phyloP scores from a whole-genome alignment of 2,888 invertebrate genomes.

The Hermaeophaga mercurialis region DNA sequence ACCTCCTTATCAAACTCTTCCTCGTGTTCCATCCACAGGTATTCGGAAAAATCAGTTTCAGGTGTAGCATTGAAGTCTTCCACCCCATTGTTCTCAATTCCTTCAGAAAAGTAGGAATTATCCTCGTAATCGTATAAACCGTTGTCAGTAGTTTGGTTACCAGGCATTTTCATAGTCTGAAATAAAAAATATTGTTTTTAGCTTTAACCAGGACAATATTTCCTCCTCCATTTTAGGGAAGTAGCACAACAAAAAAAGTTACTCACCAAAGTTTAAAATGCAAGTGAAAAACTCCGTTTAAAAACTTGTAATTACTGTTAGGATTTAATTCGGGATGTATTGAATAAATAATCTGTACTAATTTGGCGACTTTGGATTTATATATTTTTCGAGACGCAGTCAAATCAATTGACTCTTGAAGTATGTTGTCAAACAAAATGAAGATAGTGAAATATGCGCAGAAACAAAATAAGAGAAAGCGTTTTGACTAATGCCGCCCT shows the following conservation, averaged over 20 bases:
- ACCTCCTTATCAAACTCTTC: constrained; percentile 93
- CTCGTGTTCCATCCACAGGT: constrained; percentile 94
- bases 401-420: constrained; percentile 18
- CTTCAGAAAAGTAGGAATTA: constrained; percentile 45
- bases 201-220: constrained; percentile 35
- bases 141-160: constrained; percentile 49
- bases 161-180: constrained; percentile 52
- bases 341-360: not conserved
- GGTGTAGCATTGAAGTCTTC: constrained; percentile 58
- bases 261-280: constrained; percentile 32
- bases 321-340: too few species aligned
- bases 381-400: constrained; percentile 17
- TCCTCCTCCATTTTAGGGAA: constrained; percentile 45
- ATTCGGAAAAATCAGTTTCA: constrained; percentile 83
- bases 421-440: constrained; percentile 33
- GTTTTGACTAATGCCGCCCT: not conserved
- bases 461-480: constrained; percentile 4
- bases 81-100: constrained; percentile 47
- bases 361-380: constrained; percentile 9
- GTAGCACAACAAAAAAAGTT: constrained; percentile 33
- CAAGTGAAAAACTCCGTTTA: constrained; percentile 9
- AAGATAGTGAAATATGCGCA: constrained; percentile 8
- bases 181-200: constrained; percentile 30
- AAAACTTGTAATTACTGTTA: too few species aligned
- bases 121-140: constrained; percentile 52